Conservation (phyloP, 2,888 invertebrate genomes). For the Eurytoma californica region DNA sequence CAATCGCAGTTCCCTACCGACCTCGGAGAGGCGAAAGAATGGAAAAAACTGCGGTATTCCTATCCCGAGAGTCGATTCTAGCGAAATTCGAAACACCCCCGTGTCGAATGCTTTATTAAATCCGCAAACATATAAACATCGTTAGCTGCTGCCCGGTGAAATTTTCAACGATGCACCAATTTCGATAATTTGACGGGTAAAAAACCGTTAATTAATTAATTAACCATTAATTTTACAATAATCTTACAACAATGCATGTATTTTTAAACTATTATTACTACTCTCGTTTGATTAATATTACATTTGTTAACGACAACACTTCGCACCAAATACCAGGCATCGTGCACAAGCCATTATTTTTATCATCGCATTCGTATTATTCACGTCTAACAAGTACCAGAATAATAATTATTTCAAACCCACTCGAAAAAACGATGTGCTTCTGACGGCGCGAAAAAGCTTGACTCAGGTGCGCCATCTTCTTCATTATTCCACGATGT, state of each 20-base stretch:
- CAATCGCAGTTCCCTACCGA: slow-evolving; percentile 23
- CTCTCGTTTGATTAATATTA: no score
- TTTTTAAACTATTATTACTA: no score
- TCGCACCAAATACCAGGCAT: no score
- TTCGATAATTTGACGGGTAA: slow-evolving; percentile 35
- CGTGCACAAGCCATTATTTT: no score
- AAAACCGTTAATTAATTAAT: background rate
- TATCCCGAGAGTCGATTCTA: slow-evolving; percentile 31
- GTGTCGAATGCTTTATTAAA: slow-evolving; percentile 65
- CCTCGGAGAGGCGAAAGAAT: background rate
- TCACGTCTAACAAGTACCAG: no score
- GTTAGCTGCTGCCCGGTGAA: slow-evolving; percentile 53
- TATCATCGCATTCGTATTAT: no score
- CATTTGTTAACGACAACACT: no score
- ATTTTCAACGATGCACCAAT: background rate
- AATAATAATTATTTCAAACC: no score
- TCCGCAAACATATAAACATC: slow-evolving; percentile 64
- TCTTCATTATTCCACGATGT: slow-evolving; percentile 16
- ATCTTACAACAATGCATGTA: no score
- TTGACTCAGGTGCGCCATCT: background rate
- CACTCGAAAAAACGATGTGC: background rate
- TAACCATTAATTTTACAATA: background rate
- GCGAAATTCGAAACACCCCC: slow-evolving; percentile 61
- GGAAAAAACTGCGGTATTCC: slow-evolving; percentile 4
- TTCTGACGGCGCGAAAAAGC: background rate